Base-by-base conservation (phyloP, 2,888 invertebrate genomes). In the Eretmocerus hayati region DNA sequence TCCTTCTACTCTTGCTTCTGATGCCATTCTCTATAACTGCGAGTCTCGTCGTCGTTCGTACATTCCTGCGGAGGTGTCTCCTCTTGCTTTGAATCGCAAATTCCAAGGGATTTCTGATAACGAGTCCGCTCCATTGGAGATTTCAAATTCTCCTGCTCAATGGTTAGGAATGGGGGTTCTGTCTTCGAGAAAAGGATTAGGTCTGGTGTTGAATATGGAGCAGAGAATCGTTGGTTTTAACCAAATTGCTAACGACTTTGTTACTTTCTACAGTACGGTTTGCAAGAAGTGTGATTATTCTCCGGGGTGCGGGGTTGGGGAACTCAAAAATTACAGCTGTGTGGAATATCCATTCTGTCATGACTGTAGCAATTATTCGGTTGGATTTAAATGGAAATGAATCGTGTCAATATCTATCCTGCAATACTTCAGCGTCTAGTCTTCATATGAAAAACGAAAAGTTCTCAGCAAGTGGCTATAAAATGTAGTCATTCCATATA, bases 101-200 rank as follows among this genome's bases (percentile, higher is more conserved):
- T 52, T 52, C 30, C 32, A 4, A 19, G 23, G 37, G 40, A 31
- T 46, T 43, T 55, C 55, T 51, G 59, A 60, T 61, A 63, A 65
- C 57, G 61, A 59, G 57, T 39, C 20, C 42, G 39, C 46, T 45
- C 37, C 30, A 44, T 46, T 9, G 50, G 41, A 42, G 43, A 39
- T 52, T 50, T 48, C 20, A 33, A 48, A 38, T 44, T 48, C 45
- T 40, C 32, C 23, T 37, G 35, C 3, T n/a, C n/a, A 9, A 8
- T 30, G 8, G 8, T 13, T 30, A 9, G 30, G 8, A 30, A 9
- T 13, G 30, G 30, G 13, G 13, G 13, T 30, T 30, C 15, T 9
- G 38, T 6, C 21, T 38, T 22, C 35, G 50, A 36, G 48, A 49
- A 54, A 39, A 41, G 41, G 51, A 48, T 52, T 52, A 45, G 39